Evolutionary conservation across 2,113 vertebrate genomes (phyloP).

Genomic region (Pseudois nayaur): DNA sequence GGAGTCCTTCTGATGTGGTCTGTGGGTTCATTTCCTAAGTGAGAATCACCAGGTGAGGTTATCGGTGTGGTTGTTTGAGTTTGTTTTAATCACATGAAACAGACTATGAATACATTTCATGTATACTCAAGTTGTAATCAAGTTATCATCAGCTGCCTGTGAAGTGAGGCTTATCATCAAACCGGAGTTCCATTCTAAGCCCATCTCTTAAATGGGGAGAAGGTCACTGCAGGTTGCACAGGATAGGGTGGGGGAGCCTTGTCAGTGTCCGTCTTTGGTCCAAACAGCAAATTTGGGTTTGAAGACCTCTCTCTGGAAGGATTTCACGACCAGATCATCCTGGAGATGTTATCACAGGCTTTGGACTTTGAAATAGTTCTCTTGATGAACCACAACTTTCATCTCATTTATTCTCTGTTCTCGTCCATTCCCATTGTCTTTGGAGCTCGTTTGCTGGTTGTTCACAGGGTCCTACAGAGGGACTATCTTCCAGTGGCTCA

Average conservation of each 20-base stretch:
- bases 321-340: not conserved
- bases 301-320: not conserved
- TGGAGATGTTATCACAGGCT: not conserved
- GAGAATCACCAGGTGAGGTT: not conserved
- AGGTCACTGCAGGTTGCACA: not conserved
- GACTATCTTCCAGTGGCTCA: not conserved
- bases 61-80: too few species aligned
- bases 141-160: not conserved
- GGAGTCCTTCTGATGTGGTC: not conserved
- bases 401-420: not conserved
- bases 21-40: not conserved
- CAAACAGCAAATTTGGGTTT: not conserved
- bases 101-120: not conserved
- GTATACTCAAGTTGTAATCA: not conserved
- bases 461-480: not conserved
- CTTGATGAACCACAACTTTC: not conserved
- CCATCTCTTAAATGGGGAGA: not conserved
- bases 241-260: accelerated
- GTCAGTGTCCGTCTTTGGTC: accelerated
- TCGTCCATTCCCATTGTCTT: not conserved
- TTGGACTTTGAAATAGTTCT: not conserved
- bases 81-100: not conserved
- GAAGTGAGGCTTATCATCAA: not conserved
- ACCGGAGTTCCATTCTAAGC: not conserved
- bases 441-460: not conserved